phyloP scores from a whole-genome alignment of 2,888 invertebrate genomes.

The Bursaphelenchus okinawaensis region DNA sequence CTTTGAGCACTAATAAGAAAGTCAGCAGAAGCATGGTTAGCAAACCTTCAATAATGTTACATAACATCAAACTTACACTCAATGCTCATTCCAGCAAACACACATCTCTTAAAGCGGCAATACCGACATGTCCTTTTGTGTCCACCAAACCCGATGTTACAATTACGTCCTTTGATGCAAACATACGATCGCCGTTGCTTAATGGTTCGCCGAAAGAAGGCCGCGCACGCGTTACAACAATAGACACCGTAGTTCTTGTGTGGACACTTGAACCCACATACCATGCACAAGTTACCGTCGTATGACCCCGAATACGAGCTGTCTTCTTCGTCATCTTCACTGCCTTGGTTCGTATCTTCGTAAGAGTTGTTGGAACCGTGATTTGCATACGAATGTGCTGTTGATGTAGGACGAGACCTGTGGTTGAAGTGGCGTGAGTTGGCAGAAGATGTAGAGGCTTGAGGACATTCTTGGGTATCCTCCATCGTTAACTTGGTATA shows the following conservation, averaged over 20 bases:
- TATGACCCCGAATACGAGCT: neutral
- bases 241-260: conserved; percentile 8
- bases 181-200: conserved; percentile 10
- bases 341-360: neutral
- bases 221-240: conserved; percentile 9
- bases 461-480: no score
- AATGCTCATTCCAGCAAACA: conserved; percentile 1
- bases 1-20: no score
- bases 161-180: neutral
- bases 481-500: no score
- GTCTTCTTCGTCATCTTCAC: neutral
- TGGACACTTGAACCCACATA: neutral
- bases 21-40: no score
- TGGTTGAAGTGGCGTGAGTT: no score
- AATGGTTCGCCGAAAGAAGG: conserved; percentile 9
- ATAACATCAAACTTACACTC: conserved; percentile 1
- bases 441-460: no score
- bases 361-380: no score
- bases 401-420: no score
- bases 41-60: no score
- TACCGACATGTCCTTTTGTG: conserved; percentile 5
- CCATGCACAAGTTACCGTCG: neutral
- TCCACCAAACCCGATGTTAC: conserved; percentile 3
- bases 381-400: no score
- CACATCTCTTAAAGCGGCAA: conserved; percentile 8